Conservation (phyloP, 2,888 invertebrate genomes). For the Synergus umbraculus region DNA sequence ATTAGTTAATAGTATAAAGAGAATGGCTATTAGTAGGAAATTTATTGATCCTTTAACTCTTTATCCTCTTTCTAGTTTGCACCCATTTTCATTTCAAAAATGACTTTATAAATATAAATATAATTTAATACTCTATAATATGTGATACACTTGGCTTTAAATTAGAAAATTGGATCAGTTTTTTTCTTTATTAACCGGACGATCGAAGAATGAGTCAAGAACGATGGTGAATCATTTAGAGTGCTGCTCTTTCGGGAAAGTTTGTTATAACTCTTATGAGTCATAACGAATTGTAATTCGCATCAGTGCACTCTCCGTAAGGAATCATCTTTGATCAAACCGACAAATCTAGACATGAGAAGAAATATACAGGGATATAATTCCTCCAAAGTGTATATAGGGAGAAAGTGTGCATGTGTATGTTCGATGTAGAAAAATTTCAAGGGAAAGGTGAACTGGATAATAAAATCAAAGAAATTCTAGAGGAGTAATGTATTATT, state of each 20-base stretch:
- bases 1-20: neutral
- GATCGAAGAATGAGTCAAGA: neutral
- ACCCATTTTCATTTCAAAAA: neutral
- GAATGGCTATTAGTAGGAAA: neutral
- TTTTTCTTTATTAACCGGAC: neutral
- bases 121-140: neutral
- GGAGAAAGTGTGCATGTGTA: neutral
- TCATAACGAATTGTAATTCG: constrained; percentile 36
- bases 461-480: constrained; percentile 6
- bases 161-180: neutral
- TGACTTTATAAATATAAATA: neutral
- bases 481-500: constrained; percentile 10
- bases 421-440: neutral
- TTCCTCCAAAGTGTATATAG: neutral
- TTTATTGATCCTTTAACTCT: neutral
- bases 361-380: neutral
- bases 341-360: constrained; percentile 16
- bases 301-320: constrained; percentile 15
- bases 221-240: neutral
- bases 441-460: neutral
- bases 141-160: neutral
- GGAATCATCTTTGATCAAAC: constrained; percentile 37
- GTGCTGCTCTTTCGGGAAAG: constrained; percentile 24
- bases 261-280: constrained; percentile 30
- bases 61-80: neutral